Evolutionary conservation across 2,888 invertebrate species (phyloP).

Genomic region (Melinaea marsaeus): DNA sequence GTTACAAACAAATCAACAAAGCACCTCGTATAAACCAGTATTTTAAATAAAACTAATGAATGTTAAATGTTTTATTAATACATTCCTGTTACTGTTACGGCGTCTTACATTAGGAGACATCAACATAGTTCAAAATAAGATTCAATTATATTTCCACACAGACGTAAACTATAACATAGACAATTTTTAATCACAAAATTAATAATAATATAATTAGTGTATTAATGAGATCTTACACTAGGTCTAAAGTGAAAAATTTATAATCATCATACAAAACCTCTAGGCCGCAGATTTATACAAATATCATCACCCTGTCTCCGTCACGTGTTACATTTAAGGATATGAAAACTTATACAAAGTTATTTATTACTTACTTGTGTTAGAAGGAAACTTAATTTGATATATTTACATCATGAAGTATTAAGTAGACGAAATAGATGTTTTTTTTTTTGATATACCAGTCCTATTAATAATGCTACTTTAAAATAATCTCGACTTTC

Average conservation of each 20-base stretch:
- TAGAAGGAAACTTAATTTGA: too few relatives aligned
- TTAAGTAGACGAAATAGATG: too few relatives aligned
- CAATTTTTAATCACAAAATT: neutral
- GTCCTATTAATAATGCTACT: too few relatives aligned
- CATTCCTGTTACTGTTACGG: conserved; percentile 12
- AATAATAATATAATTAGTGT: neutral
- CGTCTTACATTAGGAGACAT: conserved; percentile 9
- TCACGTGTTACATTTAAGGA: neutral
- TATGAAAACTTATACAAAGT: neutral
- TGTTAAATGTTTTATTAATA: conserved; percentile 12
- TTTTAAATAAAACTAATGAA: conserved; percentile 28
- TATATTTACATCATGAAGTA: too few relatives aligned
- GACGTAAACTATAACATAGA: too few relatives aligned
- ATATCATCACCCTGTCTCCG: conserved; percentile 2
- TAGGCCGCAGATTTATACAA: conserved; percentile 4
- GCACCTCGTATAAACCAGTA: conserved; percentile 25
- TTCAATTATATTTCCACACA: neutral
- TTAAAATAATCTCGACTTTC: too few relatives aligned
- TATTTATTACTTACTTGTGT: too few relatives aligned
- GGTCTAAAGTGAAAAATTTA: neutral
- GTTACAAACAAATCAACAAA: neutral
- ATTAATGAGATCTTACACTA: neutral
- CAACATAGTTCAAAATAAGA: neutral
- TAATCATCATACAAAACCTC: neutral
- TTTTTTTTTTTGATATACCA: too few relatives aligned